Percentiles rank a stretch among this genome's conserved stretches.
Conservation (phyloP, 2,888 invertebrate genomes). For the Andrena marginata region DNA sequence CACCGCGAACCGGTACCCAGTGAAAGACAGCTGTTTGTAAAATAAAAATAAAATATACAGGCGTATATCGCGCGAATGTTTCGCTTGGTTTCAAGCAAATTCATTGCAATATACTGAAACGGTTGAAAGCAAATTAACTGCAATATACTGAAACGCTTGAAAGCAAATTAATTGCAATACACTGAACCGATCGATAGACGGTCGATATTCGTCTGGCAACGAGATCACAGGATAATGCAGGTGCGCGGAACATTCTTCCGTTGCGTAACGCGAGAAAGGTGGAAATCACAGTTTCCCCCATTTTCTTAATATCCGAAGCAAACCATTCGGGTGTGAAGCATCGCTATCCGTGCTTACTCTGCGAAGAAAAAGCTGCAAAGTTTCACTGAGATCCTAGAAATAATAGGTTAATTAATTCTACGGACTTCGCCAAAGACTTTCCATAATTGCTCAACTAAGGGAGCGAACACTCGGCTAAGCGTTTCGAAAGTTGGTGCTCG, state of each 20-base stretch:
- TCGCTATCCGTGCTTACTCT: background rate
- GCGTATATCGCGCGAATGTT: background rate
- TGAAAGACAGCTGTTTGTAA: background rate
- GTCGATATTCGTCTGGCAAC: background rate
- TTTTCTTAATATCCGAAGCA: background rate
- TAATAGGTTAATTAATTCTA: background rate
- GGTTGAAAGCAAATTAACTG: slow-evolving; percentile 3
- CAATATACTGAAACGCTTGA: background rate
- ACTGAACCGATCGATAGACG: slow-evolving; percentile 12
- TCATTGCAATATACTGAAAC: slow-evolving; percentile 5
- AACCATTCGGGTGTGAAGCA: slow-evolving; percentile 44
- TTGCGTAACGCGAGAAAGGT: slow-evolving; percentile 59
- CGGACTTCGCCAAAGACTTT: background rate
- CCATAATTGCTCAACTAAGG: background rate
- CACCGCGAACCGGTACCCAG: slow-evolving; percentile 6
- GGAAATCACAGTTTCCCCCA: slow-evolving; percentile 34
- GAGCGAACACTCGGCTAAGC: background rate
- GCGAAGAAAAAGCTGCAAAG: background rate
- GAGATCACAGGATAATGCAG: slow-evolving; percentile 40
- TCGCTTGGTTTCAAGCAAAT: slow-evolving; percentile 4
- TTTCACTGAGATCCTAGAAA: background rate
- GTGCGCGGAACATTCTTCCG: slow-evolving; percentile 39
- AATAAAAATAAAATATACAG: background rate
- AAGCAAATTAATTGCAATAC: slow-evolving; percentile 19
- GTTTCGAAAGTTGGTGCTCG: background rate